These are phyloP conservation scores for Enteromius unitaeniatus DNA, from an alignment of 2,797 vertebrate genomes.

Conservation along the genomic window DNA sequence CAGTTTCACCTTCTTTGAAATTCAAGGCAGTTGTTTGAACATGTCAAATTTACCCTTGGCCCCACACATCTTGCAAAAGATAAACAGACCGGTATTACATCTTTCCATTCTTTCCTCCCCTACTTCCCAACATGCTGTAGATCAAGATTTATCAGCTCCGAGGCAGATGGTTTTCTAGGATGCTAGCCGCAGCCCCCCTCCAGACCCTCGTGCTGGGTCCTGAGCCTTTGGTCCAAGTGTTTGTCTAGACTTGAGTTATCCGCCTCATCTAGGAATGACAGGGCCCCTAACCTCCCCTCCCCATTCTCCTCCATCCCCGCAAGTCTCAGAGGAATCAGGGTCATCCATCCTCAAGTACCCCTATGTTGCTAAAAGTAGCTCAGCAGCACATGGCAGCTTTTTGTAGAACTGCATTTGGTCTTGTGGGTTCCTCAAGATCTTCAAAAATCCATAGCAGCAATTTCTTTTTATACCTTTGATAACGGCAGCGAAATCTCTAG, in stretches of 20 bases:
- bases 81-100: constrained; percentile 36
- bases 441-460: neutral
- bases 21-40: constrained; percentile 10
- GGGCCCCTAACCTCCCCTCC: neutral
- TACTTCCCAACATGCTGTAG: constrained; percentile 44
- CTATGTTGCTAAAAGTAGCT: constrained; percentile 46
- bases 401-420: neutral
- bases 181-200: constrained; percentile 38
- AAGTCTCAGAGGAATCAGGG: constrained; percentile 55
- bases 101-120: constrained; percentile 29
- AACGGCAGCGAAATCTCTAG: neutral
- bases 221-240: constrained; percentile 47
- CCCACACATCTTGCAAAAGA: constrained; percentile 28
- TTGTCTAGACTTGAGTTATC: constrained; percentile 64
- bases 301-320: constrained; percentile 9
- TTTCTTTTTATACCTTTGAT: neutral
- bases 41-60: constrained; percentile 4
- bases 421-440: neutral
- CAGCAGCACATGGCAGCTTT: constrained; percentile 39
- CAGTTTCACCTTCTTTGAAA: neutral
- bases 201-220: constrained; percentile 39
- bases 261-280: constrained; percentile 42
- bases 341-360: constrained; percentile 55
- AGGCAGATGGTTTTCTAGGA: constrained; percentile 61
- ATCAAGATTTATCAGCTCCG: constrained; percentile 60